phyloP scores from a whole-genome alignment of 1,140 invertebrate genomes.

The Brachionus angularis region DNA sequence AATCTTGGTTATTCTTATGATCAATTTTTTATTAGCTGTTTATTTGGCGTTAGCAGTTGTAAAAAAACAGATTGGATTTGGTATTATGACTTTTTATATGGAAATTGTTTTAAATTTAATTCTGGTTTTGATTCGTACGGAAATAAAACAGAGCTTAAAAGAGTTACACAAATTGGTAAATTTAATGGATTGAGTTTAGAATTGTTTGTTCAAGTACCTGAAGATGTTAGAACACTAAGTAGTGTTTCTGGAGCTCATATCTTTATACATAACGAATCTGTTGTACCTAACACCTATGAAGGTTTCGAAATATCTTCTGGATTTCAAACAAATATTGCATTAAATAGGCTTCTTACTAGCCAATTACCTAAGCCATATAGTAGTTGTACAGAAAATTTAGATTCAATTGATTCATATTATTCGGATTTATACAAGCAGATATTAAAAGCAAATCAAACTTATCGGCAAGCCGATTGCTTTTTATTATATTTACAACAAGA shows the following conservation, averaged over 20 bases:
- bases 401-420: conserved; percentile 13
- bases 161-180: not conserved
- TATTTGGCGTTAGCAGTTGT: not conserved
- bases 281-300: not conserved
- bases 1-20: not conserved
- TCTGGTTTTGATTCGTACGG: too few relatives aligned
- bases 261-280: not conserved
- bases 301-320: not conserved
- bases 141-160: not conserved
- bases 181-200: conserved; percentile 11
- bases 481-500: not conserved
- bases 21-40: conserved; percentile 19
- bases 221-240: not conserved
- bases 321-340: not conserved
- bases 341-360: not conserved
- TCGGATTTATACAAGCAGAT: conserved; percentile 6
- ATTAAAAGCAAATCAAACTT: not conserved
- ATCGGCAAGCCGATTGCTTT: not conserved
- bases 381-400: not conserved
- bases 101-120: conserved; percentile 31
- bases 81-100: not conserved
- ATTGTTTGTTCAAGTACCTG: not conserved
- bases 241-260: conserved; percentile 13
- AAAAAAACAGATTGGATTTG: not conserved
- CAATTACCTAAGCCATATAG: not conserved